A percentile compares a stretch with the other conserved stretches of the same genome.
phyloP scores from a whole-genome alignment of 2,888 invertebrate species.

The Globia sparganii region DNA sequence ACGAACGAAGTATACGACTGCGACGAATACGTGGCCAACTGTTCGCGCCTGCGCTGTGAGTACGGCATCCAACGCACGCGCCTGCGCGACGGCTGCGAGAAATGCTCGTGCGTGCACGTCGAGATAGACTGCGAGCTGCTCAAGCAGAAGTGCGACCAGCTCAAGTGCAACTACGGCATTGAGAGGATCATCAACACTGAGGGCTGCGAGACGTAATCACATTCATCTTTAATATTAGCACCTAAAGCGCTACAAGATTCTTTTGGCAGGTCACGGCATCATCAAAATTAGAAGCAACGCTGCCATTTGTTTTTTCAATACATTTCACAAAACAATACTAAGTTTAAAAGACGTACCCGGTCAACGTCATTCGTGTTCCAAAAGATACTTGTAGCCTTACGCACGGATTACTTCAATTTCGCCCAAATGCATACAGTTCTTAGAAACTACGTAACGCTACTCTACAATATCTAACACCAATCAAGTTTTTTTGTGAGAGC shows the following conservation, averaged over 20 bases:
- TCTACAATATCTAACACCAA: neutral
- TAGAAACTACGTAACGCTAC: neutral
- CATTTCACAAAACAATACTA: neutral
- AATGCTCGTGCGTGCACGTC: slow-evolving; percentile 88
- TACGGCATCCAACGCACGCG: slow-evolving; percentile 92
- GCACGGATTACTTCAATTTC: no score
- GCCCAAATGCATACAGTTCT: neutral
- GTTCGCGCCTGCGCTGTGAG: slow-evolving; percentile 92
- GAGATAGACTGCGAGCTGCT: slow-evolving; percentile 90
- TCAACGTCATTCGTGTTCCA: neutral
- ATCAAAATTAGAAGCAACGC: neutral
- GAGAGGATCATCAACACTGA: slow-evolving; percentile 80
- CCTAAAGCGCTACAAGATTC: neutral
- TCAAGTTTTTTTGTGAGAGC: neutral
- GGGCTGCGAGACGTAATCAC: slow-evolving; percentile 78
- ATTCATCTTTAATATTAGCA: neutral
- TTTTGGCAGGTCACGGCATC: neutral
- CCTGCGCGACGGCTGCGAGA: slow-evolving; percentile 90
- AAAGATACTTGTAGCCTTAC: neutral
- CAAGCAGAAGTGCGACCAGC: slow-evolving; percentile 90
- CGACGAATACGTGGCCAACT: slow-evolving; percentile 87
- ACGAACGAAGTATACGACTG: slow-evolving; percentile 70
- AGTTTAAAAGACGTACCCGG: no score
- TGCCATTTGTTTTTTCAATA: neutral
- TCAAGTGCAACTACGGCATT: slow-evolving; percentile 93